Conservation (phyloP, 1,140 invertebrate species). For the Sycophaga agraensis region DNA sequence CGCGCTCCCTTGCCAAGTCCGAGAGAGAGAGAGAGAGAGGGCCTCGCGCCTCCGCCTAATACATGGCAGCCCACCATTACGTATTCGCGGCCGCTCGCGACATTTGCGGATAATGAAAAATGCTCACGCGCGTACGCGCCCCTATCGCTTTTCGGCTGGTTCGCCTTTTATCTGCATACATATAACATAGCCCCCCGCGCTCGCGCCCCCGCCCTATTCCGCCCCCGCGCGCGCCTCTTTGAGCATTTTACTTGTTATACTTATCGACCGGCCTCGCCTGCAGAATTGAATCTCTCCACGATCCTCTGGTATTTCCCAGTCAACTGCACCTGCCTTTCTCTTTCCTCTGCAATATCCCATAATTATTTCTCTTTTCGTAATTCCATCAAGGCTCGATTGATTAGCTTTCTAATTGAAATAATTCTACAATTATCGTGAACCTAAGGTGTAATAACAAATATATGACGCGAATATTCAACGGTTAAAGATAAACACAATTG, state of each 20-base stretch:
- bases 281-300: constrained; percentile 1
- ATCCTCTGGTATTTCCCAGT: too few species aligned
- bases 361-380: background rate
- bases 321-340: background rate
- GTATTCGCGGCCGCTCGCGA: constrained; percentile 11
- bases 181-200: too few species aligned
- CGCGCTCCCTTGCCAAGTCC: background rate
- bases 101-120: constrained; percentile 26
- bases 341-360: background rate
- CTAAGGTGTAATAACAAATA: too few species aligned
- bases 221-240: constrained; percentile 1
- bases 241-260: constrained; percentile 28
- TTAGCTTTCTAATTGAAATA: too few species aligned
- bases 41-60: too few species aligned
- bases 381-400: too few species aligned
- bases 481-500: too few species aligned
- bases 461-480: too few species aligned
- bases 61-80: too few species aligned
- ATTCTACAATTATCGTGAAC: too few species aligned
- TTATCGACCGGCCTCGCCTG: constrained; percentile 19
- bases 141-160: background rate
- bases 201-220: too few species aligned
- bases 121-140: background rate
- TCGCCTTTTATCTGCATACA: constrained; percentile 19
- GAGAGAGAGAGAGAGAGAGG: too few species aligned